Conservation (phyloP, 2,888 invertebrate species). For the Sinopyrophorus schimmeli region DNA sequence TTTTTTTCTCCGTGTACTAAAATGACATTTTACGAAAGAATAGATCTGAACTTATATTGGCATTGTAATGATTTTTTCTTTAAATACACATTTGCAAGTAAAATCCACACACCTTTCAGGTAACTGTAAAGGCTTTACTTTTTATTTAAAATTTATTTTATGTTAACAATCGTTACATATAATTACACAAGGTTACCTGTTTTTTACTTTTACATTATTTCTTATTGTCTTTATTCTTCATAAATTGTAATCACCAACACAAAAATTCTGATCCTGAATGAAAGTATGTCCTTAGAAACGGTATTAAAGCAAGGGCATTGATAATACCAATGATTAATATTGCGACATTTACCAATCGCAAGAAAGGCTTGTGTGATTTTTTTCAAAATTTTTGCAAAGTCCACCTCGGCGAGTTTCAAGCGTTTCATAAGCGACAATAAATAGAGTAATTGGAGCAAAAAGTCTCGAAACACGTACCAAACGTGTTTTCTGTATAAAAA, state of each 20-base stretch:
- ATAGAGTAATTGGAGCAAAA: conserved; percentile 8
- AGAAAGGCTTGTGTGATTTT: conserved; percentile 5
- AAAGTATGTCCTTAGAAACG: conserved; percentile 7
- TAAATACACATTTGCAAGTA: conserved; percentile 4
- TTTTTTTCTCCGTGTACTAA: no score
- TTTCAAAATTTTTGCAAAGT: conserved; percentile 1
- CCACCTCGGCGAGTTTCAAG: background rate
- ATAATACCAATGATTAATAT: conserved; percentile 10
- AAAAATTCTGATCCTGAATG: no score
- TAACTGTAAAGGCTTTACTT: background rate
- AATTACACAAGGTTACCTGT: no score
- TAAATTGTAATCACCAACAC: no score
- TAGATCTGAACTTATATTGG: no score
- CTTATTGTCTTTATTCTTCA: no score
- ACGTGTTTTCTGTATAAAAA: conserved; percentile 7
- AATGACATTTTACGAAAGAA: no score
- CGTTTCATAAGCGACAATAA: conserved; percentile 6
- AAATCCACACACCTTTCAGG: background rate
- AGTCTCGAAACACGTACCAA: background rate
- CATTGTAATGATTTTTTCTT: no score
- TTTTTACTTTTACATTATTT: no score
- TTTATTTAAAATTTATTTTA: no score
- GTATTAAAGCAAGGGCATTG: conserved; percentile 8
- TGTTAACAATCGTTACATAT: no score
- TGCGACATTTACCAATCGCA: conserved; percentile 4